A percentile compares a stretch with the other conserved stretches of the same genome.
Evolutionary conservation across 2,113 vertebrate genomes (phyloP).

Genomic region (Elephantulus edwardii): DNA sequence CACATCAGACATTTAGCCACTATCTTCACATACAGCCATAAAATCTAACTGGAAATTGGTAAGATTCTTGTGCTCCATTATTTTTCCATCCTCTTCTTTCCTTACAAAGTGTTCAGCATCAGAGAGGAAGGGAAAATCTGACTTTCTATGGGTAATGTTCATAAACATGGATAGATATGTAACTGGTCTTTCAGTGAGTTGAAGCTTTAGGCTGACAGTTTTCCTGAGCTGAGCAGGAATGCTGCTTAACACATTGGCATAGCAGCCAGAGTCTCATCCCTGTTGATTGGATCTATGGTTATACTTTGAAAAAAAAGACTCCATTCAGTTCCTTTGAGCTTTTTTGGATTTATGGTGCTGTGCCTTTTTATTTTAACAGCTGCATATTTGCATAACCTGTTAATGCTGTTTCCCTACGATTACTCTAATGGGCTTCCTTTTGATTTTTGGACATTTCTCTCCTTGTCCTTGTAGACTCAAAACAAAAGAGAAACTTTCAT

Average conservation of each 20-base stretch:
- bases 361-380: slow-evolving; percentile 65
- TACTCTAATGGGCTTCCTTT: slow-evolving; percentile 41
- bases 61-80: neutral
- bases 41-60: neutral
- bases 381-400: slow-evolving; percentile 68
- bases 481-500: slow-evolving; percentile 44
- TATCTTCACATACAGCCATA: neutral
- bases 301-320: slow-evolving; percentile 53
- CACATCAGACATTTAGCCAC: neutral
- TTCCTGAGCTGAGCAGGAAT: slow-evolving; percentile 18
- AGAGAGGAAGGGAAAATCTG: neutral
- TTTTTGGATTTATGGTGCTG: slow-evolving; percentile 52
- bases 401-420: slow-evolving; percentile 20
- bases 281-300: slow-evolving; percentile 19
- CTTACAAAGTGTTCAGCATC: neutral
- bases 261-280: neutral
- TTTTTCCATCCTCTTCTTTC: slow-evolving; percentile 23
- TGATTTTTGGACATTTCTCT: slow-evolving; percentile 48
- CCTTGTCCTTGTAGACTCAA: slow-evolving; percentile 46
- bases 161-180: neutral
- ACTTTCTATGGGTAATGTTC: slow-evolving; percentile 13
- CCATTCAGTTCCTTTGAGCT: slow-evolving; percentile 41
- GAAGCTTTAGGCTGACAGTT: neutral
- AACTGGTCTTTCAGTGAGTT: slow-evolving; percentile 22
- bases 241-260: neutral